Conservation (phyloP, 2,797 vertebrate species). For the Lagodon rhomboides region DNA sequence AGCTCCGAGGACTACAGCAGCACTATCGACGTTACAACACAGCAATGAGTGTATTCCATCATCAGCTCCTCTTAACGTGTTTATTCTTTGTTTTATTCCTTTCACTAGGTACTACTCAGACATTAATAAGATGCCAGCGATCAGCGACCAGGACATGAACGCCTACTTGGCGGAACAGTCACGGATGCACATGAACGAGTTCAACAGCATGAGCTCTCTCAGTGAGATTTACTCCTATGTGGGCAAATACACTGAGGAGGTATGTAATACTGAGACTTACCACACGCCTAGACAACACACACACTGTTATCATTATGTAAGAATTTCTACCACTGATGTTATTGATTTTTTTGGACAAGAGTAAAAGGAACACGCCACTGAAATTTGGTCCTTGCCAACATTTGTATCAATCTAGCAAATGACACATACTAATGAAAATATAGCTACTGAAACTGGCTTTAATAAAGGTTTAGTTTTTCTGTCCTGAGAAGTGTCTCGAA, state of each 20-base stretch:
- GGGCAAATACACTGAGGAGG: slow-evolving; percentile 98
- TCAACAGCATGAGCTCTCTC: slow-evolving; percentile 98
- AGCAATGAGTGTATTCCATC: background rate
- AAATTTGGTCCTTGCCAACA: background rate
- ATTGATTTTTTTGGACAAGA: background rate
- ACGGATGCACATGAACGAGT: slow-evolving; percentile 98
- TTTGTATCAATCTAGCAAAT: background rate
- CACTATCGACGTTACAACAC: slow-evolving; percentile 18
- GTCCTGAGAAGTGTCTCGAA: background rate
- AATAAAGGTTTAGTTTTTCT: background rate
- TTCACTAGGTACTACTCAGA: slow-evolving; percentile 95
- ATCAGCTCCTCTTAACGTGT: slow-evolving; percentile 6
- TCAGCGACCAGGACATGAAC: slow-evolving; percentile 99
- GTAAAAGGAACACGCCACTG: slow-evolving; percentile 10
- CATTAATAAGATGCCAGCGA: slow-evolving; percentile 96
- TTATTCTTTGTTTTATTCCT: slow-evolving; percentile 26
- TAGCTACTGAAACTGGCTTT: background rate
- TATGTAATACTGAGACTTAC: slow-evolving; percentile 68
- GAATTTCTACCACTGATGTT: background rate
- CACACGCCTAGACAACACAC: background rate
- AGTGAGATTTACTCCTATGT: slow-evolving; percentile 99
- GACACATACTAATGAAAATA: background rate
- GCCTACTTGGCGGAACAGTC: slow-evolving; percentile 99
- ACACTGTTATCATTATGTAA: background rate
- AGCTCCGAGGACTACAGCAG: slow-evolving; percentile 20